These are phyloP conservation scores for Leiothrix lutea DNA, from an alignment of 2,113 vertebrate genomes.

Conservation along the genomic window DNA sequence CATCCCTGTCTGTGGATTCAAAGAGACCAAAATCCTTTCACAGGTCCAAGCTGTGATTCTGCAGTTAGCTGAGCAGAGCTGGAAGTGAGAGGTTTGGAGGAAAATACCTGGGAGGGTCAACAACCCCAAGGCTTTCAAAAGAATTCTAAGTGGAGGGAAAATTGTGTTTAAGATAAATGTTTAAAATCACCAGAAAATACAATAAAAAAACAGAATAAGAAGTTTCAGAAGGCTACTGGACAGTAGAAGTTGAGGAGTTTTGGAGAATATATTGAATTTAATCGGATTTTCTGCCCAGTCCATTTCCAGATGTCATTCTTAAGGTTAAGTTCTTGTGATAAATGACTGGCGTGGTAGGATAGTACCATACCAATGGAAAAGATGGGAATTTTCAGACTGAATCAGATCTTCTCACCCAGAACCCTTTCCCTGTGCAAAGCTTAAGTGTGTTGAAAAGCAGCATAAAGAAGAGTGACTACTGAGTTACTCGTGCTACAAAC, in stretches of 20 bases:
- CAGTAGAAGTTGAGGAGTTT: neutral
- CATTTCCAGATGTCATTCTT: neutral
- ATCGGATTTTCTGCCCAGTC: neutral
- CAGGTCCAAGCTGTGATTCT: neutral
- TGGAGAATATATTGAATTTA: neutral
- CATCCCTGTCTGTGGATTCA: neutral
- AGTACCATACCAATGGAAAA: neutral
- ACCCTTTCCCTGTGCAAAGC: neutral
- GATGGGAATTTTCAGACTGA: neutral
- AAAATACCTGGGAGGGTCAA: neutral
- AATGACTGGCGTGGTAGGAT: neutral
- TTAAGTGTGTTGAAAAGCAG: neutral
- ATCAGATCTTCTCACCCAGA: neutral
- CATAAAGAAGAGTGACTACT: neutral
- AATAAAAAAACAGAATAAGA: neutral
- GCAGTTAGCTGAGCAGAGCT: neutral
- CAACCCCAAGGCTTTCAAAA: neutral
- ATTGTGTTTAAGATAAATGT: neutral
- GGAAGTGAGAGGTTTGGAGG: neutral
- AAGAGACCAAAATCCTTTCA: neutral
- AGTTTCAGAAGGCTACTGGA: neutral
- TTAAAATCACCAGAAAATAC: neutral
- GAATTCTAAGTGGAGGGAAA: neutral
- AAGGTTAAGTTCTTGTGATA: neutral
- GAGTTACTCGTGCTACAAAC: rapidly evolving